These are phyloP conservation scores for Onychostruthus taczanowskii DNA, from an alignment of 2,113 vertebrate species.

Conservation along the genomic window DNA sequence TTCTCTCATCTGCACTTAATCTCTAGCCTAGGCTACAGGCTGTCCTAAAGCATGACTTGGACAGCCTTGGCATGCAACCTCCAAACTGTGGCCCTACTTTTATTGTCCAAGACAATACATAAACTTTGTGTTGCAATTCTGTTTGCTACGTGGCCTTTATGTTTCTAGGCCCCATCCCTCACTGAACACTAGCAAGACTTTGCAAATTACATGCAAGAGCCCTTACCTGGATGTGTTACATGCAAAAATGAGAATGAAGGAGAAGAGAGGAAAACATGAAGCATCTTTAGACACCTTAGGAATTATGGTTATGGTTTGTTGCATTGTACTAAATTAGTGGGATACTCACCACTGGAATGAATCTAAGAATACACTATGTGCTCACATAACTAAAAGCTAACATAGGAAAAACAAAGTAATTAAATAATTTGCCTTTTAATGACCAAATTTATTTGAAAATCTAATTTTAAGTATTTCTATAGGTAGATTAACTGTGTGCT, in stretches of 20 bases:
- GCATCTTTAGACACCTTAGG: background rate
- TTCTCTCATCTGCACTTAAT: background rate
- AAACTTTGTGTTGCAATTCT: background rate
- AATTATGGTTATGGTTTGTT: background rate
- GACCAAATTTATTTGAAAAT: background rate
- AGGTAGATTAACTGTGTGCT: background rate
- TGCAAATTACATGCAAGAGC: background rate
- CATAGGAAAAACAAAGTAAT: background rate
- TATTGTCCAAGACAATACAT: background rate
- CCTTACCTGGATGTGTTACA: fast-evolving
- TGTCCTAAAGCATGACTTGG: background rate
- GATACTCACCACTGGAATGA: background rate
- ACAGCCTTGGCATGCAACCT: background rate
- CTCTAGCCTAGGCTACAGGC: background rate
- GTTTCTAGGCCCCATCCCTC: background rate
- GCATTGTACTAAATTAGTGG: background rate
- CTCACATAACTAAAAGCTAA: background rate
- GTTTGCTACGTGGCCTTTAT: fast-evolving
- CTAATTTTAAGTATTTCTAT: slow-evolving; percentile 2
- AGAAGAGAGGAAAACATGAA: background rate
- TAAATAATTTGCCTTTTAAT: background rate
- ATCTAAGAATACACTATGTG: background rate
- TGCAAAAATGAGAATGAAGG: background rate
- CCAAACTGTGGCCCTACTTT: background rate
- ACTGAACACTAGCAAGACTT: background rate